Conservation (phyloP, 2,113 vertebrate genomes). For the Centropristis striata region DNA sequence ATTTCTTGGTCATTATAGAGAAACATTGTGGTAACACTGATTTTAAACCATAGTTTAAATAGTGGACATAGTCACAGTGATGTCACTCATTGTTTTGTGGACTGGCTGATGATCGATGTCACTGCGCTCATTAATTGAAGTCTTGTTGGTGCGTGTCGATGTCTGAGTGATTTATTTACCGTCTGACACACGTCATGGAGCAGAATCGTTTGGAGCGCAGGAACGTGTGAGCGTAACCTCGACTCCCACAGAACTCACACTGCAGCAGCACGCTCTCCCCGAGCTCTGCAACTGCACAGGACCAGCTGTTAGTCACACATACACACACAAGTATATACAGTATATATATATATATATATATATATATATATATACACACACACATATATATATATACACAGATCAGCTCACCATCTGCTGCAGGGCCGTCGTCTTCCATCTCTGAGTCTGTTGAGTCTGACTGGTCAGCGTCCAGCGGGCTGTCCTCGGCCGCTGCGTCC, state of each 20-base stretch:
- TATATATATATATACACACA: neutral
- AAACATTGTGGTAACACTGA: no score
- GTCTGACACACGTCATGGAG: conserved; percentile 93
- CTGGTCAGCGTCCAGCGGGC: conserved; percentile 88
- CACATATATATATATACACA: conserved; percentile 5
- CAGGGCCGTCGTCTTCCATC: conserved; percentile 88
- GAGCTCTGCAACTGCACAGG: conserved; percentile 83
- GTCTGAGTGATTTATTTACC: conserved; percentile 74
- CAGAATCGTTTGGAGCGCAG: conserved; percentile 94
- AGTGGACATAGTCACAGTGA: no score
- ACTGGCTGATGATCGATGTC: neutral
- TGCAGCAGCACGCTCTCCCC: conserved; percentile 89
- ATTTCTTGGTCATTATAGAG: no score
- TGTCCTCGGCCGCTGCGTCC: conserved; percentile 80
- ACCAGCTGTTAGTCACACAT: conserved; percentile 49
- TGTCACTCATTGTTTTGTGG: no score
- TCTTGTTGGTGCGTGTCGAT: neutral
- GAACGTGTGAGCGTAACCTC: conserved; percentile 91
- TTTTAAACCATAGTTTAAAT: no score
- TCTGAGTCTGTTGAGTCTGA: conserved; percentile 92
- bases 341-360: neutral
- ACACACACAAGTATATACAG: neutral
- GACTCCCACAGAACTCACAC: conserved; percentile 95
- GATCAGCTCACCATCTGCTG: conserved; percentile 83
- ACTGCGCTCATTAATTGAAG: neutral